Evolutionary conservation across 2,888 invertebrate genomes (phyloP), one percentile per base, ranked within the genome.

Genomic region (Xylota segnis): DNA sequence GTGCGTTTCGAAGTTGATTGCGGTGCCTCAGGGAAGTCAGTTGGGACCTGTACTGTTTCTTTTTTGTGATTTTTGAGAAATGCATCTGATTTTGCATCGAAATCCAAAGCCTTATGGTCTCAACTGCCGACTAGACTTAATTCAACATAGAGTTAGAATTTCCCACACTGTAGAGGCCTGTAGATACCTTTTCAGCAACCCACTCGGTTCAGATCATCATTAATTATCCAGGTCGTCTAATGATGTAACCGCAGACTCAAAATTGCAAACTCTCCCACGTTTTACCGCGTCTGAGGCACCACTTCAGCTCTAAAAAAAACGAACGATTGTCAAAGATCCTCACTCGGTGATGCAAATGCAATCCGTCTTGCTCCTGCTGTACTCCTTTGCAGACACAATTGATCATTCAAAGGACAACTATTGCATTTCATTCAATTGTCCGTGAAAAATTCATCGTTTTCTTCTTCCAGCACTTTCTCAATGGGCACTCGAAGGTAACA

Each of bases 271-370:
- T 50, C 37, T 78, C 77, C 18, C 77, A 78, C 77, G 61, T 32
- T 70, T 27, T 14, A 14, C 16, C 34, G 14, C 10, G 23, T 0
- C 52, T 18, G 23, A 23, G 29, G 14, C 3, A 5, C 43, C 3
- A 27, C 7, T n/a, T n/a, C 18, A 23, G 7, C 4, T 5, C 18
- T 16, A 16, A 50, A 52, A 58, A 14, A 47, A n/a, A n/a, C n/a
- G n/a, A n/a, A n/a, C n/a, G n/a, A n/a, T 14, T 58, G 43, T 59
- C 56, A 45, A 14, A 12, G 9, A 45, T 12, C 52, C 50, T 47
- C 37, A 58, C 32, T 16, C 77, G 72, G 76, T 86, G 86, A 86
- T 82, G 82, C 82, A 86, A 86, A 82, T 86, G 50, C 71, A 59
- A 86, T 82, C 86, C 16, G 76, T 86, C 72, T 82, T 82, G 61